Conservation (phyloP, 2,888 invertebrate species). For the Chrysina gloriosa region DNA sequence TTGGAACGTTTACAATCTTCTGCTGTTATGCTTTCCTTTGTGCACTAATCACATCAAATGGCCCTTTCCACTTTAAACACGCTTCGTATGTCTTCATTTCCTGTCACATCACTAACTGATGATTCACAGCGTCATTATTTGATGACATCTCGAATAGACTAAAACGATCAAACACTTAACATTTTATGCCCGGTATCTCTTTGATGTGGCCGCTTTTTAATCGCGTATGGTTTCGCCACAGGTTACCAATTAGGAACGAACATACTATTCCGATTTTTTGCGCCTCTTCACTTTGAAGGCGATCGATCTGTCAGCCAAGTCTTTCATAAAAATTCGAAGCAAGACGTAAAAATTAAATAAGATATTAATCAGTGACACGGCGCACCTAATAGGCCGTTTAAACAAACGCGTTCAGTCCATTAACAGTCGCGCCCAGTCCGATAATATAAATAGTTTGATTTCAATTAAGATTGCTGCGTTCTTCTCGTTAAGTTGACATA, state of each 20-base stretch:
- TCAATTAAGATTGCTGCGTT: not conserved
- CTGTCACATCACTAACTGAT: too few relatives aligned
- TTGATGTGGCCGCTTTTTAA: not conserved
- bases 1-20: too few relatives aligned
- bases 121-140: too few relatives aligned
- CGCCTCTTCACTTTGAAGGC: not conserved
- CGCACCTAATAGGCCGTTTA: not conserved
- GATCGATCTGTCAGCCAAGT: not conserved
- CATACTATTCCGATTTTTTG: not conserved
- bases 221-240: not conserved
- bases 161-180: not conserved
- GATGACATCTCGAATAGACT: too few relatives aligned
- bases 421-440: not conserved
- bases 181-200: not conserved
- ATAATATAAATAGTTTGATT: slow-evolving; percentile 3
- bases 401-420: slow-evolving; percentile 5
- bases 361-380: not conserved
- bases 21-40: too few relatives aligned
- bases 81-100: too few relatives aligned
- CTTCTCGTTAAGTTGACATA: not conserved
- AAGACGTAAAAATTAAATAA: slow-evolving; percentile 1
- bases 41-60: too few relatives aligned
- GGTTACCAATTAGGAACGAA: not conserved
- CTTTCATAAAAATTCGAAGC: not conserved
- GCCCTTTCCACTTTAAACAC: too few relatives aligned